phyloP scores from a whole-genome alignment of 2,888 invertebrate species.

The Argyresthia albistria region DNA sequence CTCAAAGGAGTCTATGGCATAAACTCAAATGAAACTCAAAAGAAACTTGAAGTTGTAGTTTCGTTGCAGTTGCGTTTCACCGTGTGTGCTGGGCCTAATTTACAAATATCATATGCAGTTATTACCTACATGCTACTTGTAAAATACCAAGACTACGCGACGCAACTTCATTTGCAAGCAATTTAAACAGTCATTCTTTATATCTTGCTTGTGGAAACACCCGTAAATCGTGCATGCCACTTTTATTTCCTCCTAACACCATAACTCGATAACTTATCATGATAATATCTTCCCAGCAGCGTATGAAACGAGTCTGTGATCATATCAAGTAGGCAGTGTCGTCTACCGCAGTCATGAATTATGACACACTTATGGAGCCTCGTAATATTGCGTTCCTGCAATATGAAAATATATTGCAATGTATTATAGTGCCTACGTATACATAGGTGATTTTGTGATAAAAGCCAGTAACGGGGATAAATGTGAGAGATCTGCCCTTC shows the following conservation, averaged over 20 bases:
- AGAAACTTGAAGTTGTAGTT: no score
- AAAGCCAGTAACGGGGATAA: no score
- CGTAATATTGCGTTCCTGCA: constrained; percentile 64
- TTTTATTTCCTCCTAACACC: neutral
- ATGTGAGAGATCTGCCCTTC: no score
- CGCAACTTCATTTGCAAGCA: constrained; percentile 11
- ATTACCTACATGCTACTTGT: no score
- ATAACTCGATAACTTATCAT: neutral
- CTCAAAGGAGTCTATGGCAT: no score
- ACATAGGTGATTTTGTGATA: neutral
- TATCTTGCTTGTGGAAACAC: no score
- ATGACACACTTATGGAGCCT: constrained; percentile 54
- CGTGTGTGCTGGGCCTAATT: no score
- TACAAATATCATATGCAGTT: no score
- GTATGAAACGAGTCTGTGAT: constrained; percentile 9
- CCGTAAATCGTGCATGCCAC: neutral
- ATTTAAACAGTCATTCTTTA: no score
- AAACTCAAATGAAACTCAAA: no score
- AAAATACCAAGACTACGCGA: constrained; percentile 9
- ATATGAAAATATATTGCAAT: constrained; percentile 69
- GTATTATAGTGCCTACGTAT: constrained; percentile 11
- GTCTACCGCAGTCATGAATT: constrained; percentile 52
- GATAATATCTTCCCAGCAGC: neutral
- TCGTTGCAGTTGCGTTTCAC: no score
- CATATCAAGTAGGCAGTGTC: constrained; percentile 41